Evolutionary conservation across 2,797 vertebrate species (phyloP), one percentile per base, ranked within the genome.

Genomic region (Gadopsis bispinosus): DNA sequence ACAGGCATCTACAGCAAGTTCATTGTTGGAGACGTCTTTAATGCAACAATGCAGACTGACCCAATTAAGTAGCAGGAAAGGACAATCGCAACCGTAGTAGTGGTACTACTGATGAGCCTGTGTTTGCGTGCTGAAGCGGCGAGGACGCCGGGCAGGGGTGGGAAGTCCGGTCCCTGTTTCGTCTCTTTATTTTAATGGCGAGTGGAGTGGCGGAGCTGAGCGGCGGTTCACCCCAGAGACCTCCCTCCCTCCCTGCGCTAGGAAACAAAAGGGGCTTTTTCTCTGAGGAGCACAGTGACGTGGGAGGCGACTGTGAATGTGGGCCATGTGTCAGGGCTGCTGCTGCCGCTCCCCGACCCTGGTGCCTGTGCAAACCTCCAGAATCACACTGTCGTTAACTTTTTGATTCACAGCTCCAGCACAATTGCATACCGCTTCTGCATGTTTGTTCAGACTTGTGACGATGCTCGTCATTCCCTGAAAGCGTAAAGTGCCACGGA

Each of bases 251-350:
- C 89, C 79, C 83, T 33, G 81, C 59, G 55, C 66, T 71, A 61
- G 77, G 84, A 89, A 93, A 93, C 91, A 94, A 94, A 92, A 92
- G 89, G 77, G 85, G 63, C 90, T 90, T 93, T 93, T 91, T 88
- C 87, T 88, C 89, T 68, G 84, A 92, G 90, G 91, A 93, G 89
- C 88, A 80, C 78, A 63, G 88, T 93, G 93, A 94, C 88, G 90
- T 91, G 90, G 84, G 93, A 92, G 92, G 90, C 79, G 87, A 87
- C 88, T 89, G 90, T 91, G 90, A 93, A 94, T 93, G 90, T 91
- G 91, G 91, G 90, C 90, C 94, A 94, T 93, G 93, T 93, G 94
- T 93, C 91, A 92, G 90, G 79, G 69, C 89, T 93, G 75, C 83
- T 70, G 72, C 85, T 45, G 79, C 84, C 68, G 60, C 84, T 88